Percentiles rank a stretch among this genome's conserved stretches.
Evolutionary conservation across 2,113 vertebrate genomes (phyloP).

Genomic region (Osmerus mordax): DNA sequence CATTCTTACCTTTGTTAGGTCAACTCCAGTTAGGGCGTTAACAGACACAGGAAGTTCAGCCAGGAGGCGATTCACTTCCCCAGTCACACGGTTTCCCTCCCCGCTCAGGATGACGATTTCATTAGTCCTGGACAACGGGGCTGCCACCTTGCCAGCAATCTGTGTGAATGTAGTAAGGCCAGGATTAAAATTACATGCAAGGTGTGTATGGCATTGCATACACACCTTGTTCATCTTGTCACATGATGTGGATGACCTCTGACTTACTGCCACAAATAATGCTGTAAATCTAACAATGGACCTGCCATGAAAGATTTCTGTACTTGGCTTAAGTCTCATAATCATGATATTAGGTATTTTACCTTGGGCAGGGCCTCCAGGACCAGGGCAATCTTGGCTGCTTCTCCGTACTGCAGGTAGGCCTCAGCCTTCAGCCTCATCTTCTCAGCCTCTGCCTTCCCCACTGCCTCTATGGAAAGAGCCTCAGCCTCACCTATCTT

Average conservation of each 20-base stretch:
- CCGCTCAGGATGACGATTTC: conserved; percentile 91
- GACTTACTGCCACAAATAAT: too few species aligned
- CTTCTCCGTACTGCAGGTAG: conserved; percentile 86
- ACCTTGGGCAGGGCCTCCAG: conserved; percentile 91
- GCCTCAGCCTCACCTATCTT: conserved; percentile 88
- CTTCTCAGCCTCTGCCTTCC: conserved; percentile 87
- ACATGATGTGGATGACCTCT: too few species aligned
- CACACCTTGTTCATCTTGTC: too few species aligned
- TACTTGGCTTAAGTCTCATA: background rate
- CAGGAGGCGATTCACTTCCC: conserved; percentile 82
- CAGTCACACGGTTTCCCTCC: conserved; percentile 72
- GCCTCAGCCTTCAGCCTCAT: conserved; percentile 94
- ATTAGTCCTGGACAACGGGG: conserved; percentile 84
- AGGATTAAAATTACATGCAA: background rate
- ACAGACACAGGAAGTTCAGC: conserved; percentile 86
- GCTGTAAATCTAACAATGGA: too few species aligned
- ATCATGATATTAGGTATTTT: conserved; percentile 6
- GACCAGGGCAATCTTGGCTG: conserved; percentile 87
- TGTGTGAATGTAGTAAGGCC: conserved; percentile 48
- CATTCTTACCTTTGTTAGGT: conserved; percentile 82
- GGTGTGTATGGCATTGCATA: background rate
- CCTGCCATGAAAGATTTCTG: background rate
- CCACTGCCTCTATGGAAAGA: conserved; percentile 79
- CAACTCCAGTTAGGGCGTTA: conserved; percentile 89
- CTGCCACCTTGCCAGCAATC: conserved; percentile 86